Conservation (phyloP, 2,113 vertebrate species). For the Chaetodon trifascialis region DNA sequence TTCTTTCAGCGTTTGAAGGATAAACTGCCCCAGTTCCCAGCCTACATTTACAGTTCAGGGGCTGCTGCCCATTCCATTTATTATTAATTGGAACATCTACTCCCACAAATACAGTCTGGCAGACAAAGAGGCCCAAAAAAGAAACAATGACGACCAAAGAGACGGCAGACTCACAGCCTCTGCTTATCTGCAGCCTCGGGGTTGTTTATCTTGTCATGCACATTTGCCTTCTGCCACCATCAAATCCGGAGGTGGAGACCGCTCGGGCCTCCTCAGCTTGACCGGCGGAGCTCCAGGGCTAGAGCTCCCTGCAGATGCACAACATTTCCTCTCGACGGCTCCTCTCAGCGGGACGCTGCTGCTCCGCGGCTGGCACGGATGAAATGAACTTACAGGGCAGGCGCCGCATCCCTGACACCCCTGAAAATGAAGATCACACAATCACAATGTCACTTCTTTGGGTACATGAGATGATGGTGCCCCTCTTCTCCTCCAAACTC, state of each 20-base stretch:
- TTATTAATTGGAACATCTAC: constrained; percentile 58
- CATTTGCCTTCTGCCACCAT: constrained; percentile 52
- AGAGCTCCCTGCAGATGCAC: constrained; percentile 36
- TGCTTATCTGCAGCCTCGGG: constrained; percentile 53
- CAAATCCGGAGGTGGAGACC: constrained; percentile 46
- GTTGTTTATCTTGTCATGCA: constrained; percentile 49
- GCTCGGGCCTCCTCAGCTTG: constrained; percentile 55
- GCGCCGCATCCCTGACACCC: constrained; percentile 52
- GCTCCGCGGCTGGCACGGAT: constrained; percentile 26
- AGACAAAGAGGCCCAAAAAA: constrained; percentile 23
- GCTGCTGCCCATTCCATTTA: constrained; percentile 50
- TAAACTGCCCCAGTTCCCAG: not conserved
- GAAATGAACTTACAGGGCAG: constrained; percentile 24
- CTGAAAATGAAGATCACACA: constrained; percentile 40
- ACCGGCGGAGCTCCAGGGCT: constrained; percentile 38
- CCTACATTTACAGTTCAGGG: constrained; percentile 49
- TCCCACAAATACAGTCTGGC: constrained; percentile 43
- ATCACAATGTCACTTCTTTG: constrained; percentile 35
- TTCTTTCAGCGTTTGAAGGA: constrained; percentile 18
- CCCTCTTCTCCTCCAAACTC: constrained; percentile 31
- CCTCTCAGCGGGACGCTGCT: constrained; percentile 36
- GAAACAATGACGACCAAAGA: constrained; percentile 6
- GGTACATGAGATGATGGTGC: not conserved
- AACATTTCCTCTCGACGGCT: constrained; percentile 27
- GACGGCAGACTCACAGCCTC: constrained; percentile 28